These are phyloP conservation scores for Xiphophorus hellerii DNA, from an alignment of 2,113 vertebrate genomes.

Conservation along the genomic window DNA sequence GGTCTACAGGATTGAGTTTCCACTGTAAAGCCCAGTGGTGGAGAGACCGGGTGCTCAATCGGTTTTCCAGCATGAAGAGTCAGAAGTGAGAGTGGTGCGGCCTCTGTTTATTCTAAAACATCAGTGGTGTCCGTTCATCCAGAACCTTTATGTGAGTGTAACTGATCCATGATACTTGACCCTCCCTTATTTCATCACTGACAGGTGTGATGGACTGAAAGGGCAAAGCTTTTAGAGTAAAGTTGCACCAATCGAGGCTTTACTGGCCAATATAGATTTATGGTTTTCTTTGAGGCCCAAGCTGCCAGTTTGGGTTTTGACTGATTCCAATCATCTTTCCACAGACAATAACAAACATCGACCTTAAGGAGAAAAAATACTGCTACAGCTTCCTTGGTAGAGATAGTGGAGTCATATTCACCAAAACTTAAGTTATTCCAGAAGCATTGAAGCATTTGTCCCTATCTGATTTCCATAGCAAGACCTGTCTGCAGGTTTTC, in stretches of 20 bases:
- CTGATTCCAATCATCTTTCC: background rate
- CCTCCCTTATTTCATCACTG: constrained; percentile 26
- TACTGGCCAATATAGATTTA: background rate
- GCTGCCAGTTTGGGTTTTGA: background rate
- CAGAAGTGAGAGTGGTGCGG: background rate
- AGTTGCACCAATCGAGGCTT: background rate
- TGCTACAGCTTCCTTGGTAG: background rate
- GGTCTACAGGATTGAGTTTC: background rate
- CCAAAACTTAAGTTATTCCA: background rate
- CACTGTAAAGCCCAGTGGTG: constrained; percentile 23
- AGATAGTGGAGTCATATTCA: background rate
- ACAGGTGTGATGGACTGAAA: background rate
- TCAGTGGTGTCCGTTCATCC: constrained; percentile 20
- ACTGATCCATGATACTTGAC: constrained; percentile 6
- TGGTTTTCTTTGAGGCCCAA: background rate
- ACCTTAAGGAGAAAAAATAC: background rate
- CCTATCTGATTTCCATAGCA: background rate
- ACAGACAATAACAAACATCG: background rate
- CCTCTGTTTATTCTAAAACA: constrained; percentile 29
- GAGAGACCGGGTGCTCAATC: constrained; percentile 30
- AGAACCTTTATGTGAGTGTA: constrained; percentile 12
- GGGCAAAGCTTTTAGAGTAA: constrained; percentile 12
- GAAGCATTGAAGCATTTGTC: background rate
- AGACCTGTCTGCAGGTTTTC: background rate
- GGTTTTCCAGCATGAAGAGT: constrained; percentile 45